Percentiles rank a stretch among this genome's conserved stretches.
phyloP scores from a whole-genome alignment of 2,113 vertebrate species.

The Paedocypris sp. region DNA sequence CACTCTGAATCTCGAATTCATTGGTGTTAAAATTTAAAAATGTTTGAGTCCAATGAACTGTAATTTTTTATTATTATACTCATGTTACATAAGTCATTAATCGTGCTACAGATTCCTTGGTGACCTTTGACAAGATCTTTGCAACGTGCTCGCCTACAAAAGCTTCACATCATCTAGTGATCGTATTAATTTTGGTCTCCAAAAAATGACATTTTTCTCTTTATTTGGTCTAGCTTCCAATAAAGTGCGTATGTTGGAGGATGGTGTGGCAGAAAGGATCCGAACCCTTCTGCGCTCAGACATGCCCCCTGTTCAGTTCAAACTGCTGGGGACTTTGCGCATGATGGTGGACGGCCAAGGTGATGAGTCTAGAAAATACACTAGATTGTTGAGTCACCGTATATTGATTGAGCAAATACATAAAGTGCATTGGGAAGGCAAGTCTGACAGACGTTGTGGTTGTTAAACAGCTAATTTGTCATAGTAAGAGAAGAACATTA shows the following conservation, averaged over 20 bases:
- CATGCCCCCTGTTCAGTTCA: slow-evolving; percentile 75
- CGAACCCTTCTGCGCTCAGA: slow-evolving; percentile 68
- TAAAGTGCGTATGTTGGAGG: slow-evolving; percentile 72
- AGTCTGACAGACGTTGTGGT: neutral
- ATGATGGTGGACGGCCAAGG: slow-evolving; percentile 80
- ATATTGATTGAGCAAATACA: neutral
- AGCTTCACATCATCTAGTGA: neutral
- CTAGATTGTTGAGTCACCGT: neutral
- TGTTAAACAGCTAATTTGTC: neutral
- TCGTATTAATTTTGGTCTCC: neutral
- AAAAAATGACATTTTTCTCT: too few relatives aligned
- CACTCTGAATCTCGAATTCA: too few relatives aligned
- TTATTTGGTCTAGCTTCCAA: slow-evolving; percentile 50
- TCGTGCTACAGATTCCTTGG: too few relatives aligned
- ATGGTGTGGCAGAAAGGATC: slow-evolving; percentile 63
- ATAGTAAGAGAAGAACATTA: neutral
- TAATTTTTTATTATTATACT: too few relatives aligned
- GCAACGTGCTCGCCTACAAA: neutral
- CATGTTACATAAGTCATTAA: too few relatives aligned
- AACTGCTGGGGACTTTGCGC: slow-evolving; percentile 71
- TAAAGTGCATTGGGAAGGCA: neutral
- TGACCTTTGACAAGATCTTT: too few relatives aligned
- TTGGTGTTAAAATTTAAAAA: too few relatives aligned
- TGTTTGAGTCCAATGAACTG: too few relatives aligned
- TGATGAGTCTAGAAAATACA: slow-evolving; percentile 29